Evolutionary conservation across 2,888 invertebrate species (phyloP).

Genomic region (Phorcus lineatus): DNA sequence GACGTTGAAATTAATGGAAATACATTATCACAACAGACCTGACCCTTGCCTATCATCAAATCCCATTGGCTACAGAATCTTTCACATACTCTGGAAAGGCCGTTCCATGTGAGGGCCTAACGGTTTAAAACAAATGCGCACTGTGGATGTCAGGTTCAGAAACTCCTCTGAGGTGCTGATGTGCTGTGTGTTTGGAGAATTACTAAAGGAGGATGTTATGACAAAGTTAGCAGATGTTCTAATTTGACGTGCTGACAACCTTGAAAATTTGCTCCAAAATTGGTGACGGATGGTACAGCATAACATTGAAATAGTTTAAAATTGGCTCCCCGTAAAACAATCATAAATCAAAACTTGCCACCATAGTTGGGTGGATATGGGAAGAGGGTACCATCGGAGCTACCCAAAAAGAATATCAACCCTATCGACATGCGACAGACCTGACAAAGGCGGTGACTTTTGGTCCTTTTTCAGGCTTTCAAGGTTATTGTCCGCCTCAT

Average conservation of each 20-base stretch:
- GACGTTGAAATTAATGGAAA: conserved; percentile 45
- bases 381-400: conserved; percentile 35
- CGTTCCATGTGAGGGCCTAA: conserved; percentile 47
- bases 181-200: conserved; percentile 37
- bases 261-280: conserved; percentile 20
- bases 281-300: conserved; percentile 29
- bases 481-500: too few relatives aligned
- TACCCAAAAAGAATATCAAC: conserved; percentile 30
- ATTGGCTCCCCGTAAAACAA: conserved; percentile 36
- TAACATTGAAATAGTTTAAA: conserved; percentile 24
- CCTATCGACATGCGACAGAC: conserved; percentile 1
- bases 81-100: conserved; percentile 54
- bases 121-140: conserved; percentile 50
- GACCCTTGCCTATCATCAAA: conserved; percentile 48
- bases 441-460: conserved; percentile 14
- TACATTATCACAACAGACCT: conserved; percentile 47
- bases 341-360: conserved; percentile 15
- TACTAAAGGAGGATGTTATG: conserved; percentile 34
- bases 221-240: conserved; percentile 45
- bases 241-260: conserved; percentile 31
- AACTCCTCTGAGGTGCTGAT: conserved; percentile 50
- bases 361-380: conserved; percentile 40
- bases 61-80: conserved; percentile 44
- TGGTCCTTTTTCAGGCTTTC: too few relatives aligned
- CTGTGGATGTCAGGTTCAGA: too few relatives aligned